Conservation (phyloP, 2,888 invertebrate species). For the Chironomus riparius region DNA sequence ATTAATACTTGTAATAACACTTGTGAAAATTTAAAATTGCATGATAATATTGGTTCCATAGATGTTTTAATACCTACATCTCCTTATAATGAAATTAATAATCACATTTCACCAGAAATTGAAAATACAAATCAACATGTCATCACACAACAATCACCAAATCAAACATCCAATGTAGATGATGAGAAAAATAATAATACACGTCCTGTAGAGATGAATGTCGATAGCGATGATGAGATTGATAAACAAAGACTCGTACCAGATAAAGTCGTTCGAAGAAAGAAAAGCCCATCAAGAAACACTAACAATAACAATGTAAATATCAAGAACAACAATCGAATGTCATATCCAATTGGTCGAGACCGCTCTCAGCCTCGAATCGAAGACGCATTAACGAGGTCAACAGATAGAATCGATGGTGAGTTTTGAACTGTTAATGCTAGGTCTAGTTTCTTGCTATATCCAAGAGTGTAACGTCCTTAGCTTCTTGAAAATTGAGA, state of each 20-base stretch:
- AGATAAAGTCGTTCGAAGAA: slow-evolving; percentile 53
- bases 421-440: background rate
- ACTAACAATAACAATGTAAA: slow-evolving; percentile 37
- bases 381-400: slow-evolving; percentile 39
- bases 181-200: slow-evolving; percentile 26
- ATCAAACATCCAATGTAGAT: slow-evolving; percentile 1
- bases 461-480: no score
- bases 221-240: slow-evolving; percentile 33
- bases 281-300: slow-evolving; percentile 34
- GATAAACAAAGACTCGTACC: slow-evolving; percentile 52
- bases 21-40: background rate
- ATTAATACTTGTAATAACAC: slow-evolving; percentile 37
- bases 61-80: no score
- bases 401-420: slow-evolving; percentile 33
- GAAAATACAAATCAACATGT: background rate
- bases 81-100: background rate
- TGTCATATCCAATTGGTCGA: slow-evolving; percentile 57
- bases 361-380: slow-evolving; percentile 37
- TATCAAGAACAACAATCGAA: slow-evolving; percentile 46
- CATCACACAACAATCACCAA: background rate
- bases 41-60: slow-evolving; percentile 34
- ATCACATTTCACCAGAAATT: slow-evolving; percentile 15
- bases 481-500: no score
- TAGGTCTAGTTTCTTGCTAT: no score
- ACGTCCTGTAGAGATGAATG: slow-evolving; percentile 32